A percentile compares a stretch with the other conserved stretches of the same genome.
Evolutionary conservation across 2,797 vertebrate species (phyloP).

Genomic region (Helarctos malayanus): DNA sequence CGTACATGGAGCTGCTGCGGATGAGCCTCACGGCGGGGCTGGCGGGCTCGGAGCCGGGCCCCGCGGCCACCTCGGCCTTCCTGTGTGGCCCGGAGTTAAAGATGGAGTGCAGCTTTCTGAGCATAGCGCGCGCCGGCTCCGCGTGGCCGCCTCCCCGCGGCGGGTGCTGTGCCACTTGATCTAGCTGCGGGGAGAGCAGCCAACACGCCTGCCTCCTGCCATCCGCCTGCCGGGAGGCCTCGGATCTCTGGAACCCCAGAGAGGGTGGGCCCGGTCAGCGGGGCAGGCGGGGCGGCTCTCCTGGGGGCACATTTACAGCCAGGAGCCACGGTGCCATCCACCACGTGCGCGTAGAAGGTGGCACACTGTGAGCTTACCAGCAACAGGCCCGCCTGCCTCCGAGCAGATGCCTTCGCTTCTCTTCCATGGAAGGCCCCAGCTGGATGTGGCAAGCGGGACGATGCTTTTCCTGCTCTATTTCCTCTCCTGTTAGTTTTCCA

Average conservation of each 20-base stretch:
- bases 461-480: fast-evolving
- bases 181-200: constrained; percentile 35
- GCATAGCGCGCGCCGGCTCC: constrained; percentile 89
- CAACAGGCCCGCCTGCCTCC: background rate
- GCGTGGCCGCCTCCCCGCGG: constrained; percentile 64
- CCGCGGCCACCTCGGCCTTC: constrained; percentile 86
- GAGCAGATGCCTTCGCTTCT: background rate
- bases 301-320: background rate
- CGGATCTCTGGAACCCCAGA: background rate
- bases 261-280: background rate
- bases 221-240: constrained; percentile 10
- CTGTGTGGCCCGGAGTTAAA: constrained; percentile 92
- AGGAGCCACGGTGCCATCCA: background rate
- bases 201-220: constrained; percentile 11
- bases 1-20: constrained; percentile 97
- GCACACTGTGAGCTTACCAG: background rate
- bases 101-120: constrained; percentile 95
- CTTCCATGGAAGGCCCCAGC: background rate
- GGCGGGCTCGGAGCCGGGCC: constrained; percentile 88
- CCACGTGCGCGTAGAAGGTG: background rate
- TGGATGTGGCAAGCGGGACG: fast-evolving
- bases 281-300: background rate
- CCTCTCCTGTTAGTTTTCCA: background rate
- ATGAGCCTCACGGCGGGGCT: constrained; percentile 93
- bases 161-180: constrained; percentile 70